phyloP scores from a whole-genome alignment of 2,797 vertebrate genomes.

The Notamacropus eugenii region DNA sequence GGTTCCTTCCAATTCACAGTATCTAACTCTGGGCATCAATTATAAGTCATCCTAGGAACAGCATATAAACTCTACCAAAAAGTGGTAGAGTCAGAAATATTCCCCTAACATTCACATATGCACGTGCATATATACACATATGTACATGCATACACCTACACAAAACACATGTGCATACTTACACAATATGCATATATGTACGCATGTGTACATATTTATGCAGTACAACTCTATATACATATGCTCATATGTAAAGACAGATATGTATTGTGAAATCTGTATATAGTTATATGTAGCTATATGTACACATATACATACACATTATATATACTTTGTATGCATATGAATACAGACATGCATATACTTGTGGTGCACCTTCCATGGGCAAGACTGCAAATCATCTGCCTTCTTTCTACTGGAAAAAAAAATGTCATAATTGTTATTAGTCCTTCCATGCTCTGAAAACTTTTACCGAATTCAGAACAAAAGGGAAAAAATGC shows the following conservation, averaged over 20 bases:
- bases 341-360: background rate
- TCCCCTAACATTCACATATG: background rate
- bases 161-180: background rate
- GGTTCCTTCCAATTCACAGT: background rate
- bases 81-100: background rate
- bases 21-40: background rate
- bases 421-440: background rate
- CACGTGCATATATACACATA: background rate
- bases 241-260: background rate
- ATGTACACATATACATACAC: background rate
- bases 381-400: background rate
- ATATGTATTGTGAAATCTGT: background rate
- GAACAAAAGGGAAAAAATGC: background rate
- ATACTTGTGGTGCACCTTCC: background rate
- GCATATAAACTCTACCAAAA: background rate
- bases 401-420: background rate
- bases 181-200: background rate
- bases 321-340: background rate
- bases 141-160: background rate
- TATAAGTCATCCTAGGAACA: background rate
- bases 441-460: background rate
- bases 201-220: background rate
- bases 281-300: background rate
- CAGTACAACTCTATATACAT: background rate
- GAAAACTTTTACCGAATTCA: slow-evolving; percentile 3